Evolutionary conservation across 2,113 vertebrate species (phyloP), one percentile per base, ranked within the genome.

Genomic region (Oncorhynchus clarkii): DNA sequence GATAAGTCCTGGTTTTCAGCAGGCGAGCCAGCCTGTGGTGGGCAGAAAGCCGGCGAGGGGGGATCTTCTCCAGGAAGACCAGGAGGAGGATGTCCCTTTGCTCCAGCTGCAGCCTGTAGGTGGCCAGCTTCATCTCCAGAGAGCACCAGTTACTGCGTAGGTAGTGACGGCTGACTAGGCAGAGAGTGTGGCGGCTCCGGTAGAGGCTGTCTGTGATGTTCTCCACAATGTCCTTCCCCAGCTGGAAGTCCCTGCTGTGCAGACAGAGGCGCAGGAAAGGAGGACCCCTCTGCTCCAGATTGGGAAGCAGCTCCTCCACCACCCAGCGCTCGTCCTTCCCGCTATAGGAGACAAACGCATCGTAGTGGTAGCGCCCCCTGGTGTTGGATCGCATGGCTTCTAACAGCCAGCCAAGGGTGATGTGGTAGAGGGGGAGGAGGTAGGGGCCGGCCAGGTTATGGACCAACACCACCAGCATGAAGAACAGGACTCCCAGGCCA

Each of bases 291-390:
- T 34, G 31, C 31, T 34, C 31, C 31, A 34, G 31, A 1, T 34
- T 34, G 1, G 31, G 31, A 0, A 31, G 31, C 31, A 31, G 31
- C 31, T 31, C 31, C 31, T 31, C 31, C 5, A 92, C 54, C 0
- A 93, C 92, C 93, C 92, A 93, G 0, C 0, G 59, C 26, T 94
- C 91, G 20, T 93, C 92, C 1, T 74, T 64, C 0, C 89, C 85
- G 18, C 88, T 91, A 82, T 93, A 94, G 67, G 91, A 95, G 54
- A 94, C 83, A 0, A 94, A 95, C 3, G 86, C 48, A 51, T 51
- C 48, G 3, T 51, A 51, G 48, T 51, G 11, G 12, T 51, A 51
- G 48, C 48, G 1, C 11, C 48, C n/a, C 39, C 45, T 48, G 39
- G 16, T 70, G 20, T 22, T 70, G 68, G 68, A 22, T 22, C 45